Percentiles rank a stretch among this genome's conserved stretches.
Evolutionary conservation across 2,888 invertebrate species (phyloP).

Genomic region (Ecliptopera silaceata): DNA sequence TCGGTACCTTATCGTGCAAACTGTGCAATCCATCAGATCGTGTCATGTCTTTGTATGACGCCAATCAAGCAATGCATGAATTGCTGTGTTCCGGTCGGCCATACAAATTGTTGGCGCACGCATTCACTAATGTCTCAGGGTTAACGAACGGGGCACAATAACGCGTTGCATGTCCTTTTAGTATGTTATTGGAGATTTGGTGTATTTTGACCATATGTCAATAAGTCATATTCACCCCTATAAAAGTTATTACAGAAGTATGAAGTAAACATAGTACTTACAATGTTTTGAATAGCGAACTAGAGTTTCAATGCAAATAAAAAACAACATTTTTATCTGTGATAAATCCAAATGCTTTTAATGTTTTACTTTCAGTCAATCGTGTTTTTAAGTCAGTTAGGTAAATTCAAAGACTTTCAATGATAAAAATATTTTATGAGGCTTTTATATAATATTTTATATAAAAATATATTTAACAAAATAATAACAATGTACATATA

Average conservation of each 20-base stretch:
- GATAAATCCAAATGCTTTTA: too few species aligned
- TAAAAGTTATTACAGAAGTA: conserved; percentile 8
- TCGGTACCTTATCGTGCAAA: conserved; percentile 1
- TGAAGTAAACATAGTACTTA: background rate
- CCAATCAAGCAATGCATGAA: conserved; percentile 27
- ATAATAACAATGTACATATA: too few species aligned
- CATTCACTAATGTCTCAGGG: conserved; percentile 15
- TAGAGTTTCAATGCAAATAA: background rate
- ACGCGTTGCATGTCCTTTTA: conserved; percentile 10
- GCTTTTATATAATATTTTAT: too few species aligned
- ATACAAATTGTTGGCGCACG: conserved; percentile 14
- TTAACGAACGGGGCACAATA: conserved; percentile 24
- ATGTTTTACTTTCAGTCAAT: too few species aligned
- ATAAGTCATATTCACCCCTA: background rate
- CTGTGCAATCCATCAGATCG: conserved; percentile 20
- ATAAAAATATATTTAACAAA: too few species aligned
- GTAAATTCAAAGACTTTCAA: too few species aligned
- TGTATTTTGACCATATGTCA: conserved; percentile 14
- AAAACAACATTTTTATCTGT: too few species aligned
- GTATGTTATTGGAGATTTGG: conserved; percentile 6
- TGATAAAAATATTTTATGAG: too few species aligned
- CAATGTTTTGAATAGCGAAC: background rate
- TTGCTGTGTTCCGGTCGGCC: conserved; percentile 19
- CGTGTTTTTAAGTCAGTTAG: too few species aligned
- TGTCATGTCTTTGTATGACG: conserved; percentile 22